Evolutionary conservation across 2,888 invertebrate species (phyloP), one percentile per base, ranked within the genome.

Genomic region (Chironomus tentans): DNA sequence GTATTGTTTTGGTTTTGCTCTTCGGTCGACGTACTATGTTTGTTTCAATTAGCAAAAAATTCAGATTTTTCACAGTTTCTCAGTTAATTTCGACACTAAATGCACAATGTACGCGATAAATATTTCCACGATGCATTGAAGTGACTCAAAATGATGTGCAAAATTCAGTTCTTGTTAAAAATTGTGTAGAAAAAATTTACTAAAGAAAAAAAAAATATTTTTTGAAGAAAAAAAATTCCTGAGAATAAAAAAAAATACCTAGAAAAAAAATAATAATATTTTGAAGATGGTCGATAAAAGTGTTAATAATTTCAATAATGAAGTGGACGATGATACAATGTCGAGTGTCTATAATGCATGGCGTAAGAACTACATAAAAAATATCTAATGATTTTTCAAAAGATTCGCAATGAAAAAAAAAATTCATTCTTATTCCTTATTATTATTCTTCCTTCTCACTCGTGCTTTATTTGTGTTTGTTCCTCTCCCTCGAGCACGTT

Each of bases 271-370:
- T 46, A 38, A 38, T 38, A 38, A 69, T 28, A 3, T 15, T 69
- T 38, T 69, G 5, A 15, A 24, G n/a, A 38, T 38, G 38, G 18
- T 76, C 69, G 76, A 76, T 10, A 76, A 76, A 22, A 76, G 61
- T 68, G 68, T 68, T 79, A 80, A 80, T 80, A 56, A 56, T 56
- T 15, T 18, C 4, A 80, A 79, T 80, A 78, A 82, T 18, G 76
- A 76, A n/a, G 56, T 21, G 12, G 76, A 62, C 82, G 84, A 83
- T 76, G 88, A 88, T 81, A 88, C 88, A 80, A 88, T 88, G 86
- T 87, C 88, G 80, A 88, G 88, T 80, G 88, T 88, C 21, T 88
- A 88, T 79, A 88, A 87, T 68, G 88, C 88, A 12, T 89, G 88
- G 88, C 88, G 88, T 89, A 83, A 88, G 88, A 88, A 80, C 68